A percentile compares a stretch with the other conserved stretches of the same genome.
These are phyloP conservation scores for Xylophagus ater DNA, from an alignment of 2,888 invertebrate genomes.

Conservation along the genomic window DNA sequence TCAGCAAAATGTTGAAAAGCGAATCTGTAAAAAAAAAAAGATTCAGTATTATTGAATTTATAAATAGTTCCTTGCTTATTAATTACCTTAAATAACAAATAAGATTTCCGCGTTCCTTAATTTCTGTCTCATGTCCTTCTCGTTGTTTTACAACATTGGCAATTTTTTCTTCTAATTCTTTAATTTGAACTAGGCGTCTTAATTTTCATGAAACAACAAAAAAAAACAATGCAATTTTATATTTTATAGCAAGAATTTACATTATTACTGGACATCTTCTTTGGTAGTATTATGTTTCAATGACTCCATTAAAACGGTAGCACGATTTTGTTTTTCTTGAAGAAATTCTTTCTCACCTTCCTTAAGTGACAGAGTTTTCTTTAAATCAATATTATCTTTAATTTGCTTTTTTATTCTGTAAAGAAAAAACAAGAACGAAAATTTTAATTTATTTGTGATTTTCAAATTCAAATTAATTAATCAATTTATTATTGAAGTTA, in stretches of 20 bases:
- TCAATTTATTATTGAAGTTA: not conserved
- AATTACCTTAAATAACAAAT: slow-evolving; percentile 29
- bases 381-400: slow-evolving; percentile 29
- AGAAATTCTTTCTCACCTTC: slow-evolving; percentile 16
- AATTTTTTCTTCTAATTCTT: slow-evolving; percentile 23
- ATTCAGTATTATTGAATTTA: not conserved
- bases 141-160: slow-evolving; percentile 20
- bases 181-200: slow-evolving; percentile 28
- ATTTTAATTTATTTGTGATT: too few species aligned
- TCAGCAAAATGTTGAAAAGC: slow-evolving; percentile 22
- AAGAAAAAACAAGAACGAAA: slow-evolving; percentile 1
- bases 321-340: slow-evolving; percentile 26
- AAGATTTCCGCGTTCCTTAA: slow-evolving; percentile 27
- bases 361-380: slow-evolving; percentile 23
- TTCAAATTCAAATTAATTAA: not conserved
- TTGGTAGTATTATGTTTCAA: slow-evolving; percentile 31
- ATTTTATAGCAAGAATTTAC: not conserved
- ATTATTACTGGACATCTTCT: slow-evolving; percentile 29
- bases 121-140: slow-evolving; percentile 18
- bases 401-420: slow-evolving; percentile 31
- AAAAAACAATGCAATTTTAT: not conserved
- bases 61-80: not conserved
- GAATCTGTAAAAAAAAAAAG: slow-evolving; percentile 7
- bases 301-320: slow-evolving; percentile 26
- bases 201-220: not conserved